Evolutionary conservation across 1,140 invertebrate genomes (phyloP), one percentile per base, ranked within the genome.

Genomic region (Cyrtorhinus lividipennis): DNA sequence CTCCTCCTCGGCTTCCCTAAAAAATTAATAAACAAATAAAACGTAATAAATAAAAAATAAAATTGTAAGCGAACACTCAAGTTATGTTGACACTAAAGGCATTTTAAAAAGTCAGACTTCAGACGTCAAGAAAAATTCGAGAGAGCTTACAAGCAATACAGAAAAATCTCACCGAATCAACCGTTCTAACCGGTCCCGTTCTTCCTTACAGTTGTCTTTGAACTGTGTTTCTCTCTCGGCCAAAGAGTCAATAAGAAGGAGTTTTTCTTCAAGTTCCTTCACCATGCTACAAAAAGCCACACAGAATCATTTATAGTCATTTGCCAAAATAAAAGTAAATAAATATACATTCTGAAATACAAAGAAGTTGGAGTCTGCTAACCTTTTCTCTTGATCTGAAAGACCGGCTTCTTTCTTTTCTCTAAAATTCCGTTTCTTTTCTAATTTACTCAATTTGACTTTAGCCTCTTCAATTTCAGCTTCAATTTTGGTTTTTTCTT

Each of bases 161-260:
- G n/a, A n/a, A n/a, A n/a, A n/a, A n/a, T 15, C 30, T 38, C 77
- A 81, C 75, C 78, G 72, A 27, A 84, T 77, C 65, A 79, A 71
- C 57, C 74, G 74, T 69, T 84, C 78, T 3, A 87, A 69, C n/a
- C 74, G 67, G 59, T 72, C 74, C 59, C 85, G 72, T 71, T 87
- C 82, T 22, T 75, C 73, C 68, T 83, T 84, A 68, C 89, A 92
- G 63, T 85, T 80, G 62, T 86, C 82, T 64, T 83, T 83, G 69
- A 89, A 92, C 67, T 83, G 78, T 15, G 77, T 74, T 69, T 91
- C 88, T 71, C 87, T 81, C 63, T 81, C 77, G 69, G 85, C 87
- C 10, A 91, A 72, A 66, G 79, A 80, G 68, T 91, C 87, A 70
- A 88, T 83, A 66, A 85, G 74, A 2, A 79, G 75, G 10, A 91